Evolutionary conservation across 2,888 invertebrate species (phyloP), one percentile per base, ranked within the genome.

Genomic region (Lissonota sp.): DNA sequence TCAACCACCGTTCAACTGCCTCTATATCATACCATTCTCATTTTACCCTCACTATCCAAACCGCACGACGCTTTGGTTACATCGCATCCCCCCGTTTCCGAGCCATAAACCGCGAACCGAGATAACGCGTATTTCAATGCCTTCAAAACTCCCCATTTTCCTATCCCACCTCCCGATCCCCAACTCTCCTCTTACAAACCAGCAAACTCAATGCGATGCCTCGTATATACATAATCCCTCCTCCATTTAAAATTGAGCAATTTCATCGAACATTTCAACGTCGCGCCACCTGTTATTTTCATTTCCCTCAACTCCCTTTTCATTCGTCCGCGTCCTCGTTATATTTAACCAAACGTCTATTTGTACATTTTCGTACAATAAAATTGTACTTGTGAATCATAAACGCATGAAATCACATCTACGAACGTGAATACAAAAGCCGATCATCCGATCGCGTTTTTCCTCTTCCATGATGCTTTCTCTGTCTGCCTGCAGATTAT

Each of bases 61-160:
- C 60, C 40, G 60, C 37, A 64, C 63, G 55, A 67, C 39, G 53
- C 49, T 62, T 69, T 57, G 46, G 79, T 49, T 62, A 69, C 69
- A 63, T 79, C 62, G 55, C 64, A 79, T 63, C 79, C 69, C 66
- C 79, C 66, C 79, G 63, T 80, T 80, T 80, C 80, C 77, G 64
- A 73, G 77, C 63, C 80, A 81, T 74, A 78, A 81, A 81, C 69
- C 77, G 69, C 64, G 58, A 64, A 70, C 46, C 80, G 64, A 74
- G 69, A 81, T 78, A 81, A 81, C 80, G 73, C 80, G 78, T 73
- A 81, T 78, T 78, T 70, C 77, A 81, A 74, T 70, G 73, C 69
- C 58, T 44, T n/a, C 46, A 37, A 14, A 6, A 1, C 70, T 26
- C 60, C 16, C 39, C 60, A 62, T 71, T 51, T 74, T 57, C 63